Conservation (phyloP, 2,888 invertebrate species). For the Hyppa rectilinea region DNA sequence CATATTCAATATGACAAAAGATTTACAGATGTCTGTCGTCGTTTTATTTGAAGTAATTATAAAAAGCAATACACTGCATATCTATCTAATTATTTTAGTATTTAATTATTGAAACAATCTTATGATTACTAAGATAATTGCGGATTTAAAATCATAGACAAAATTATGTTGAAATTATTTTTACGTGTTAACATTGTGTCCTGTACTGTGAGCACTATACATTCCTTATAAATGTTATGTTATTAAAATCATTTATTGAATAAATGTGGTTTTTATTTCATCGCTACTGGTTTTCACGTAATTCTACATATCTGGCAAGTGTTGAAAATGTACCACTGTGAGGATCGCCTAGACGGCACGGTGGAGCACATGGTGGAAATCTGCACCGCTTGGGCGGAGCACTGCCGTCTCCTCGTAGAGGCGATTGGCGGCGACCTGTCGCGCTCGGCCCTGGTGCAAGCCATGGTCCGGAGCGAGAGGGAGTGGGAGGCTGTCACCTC, state of each 20-base stretch:
- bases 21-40: conserved; percentile 31
- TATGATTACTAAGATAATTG: conserved; percentile 50
- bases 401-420: too few relatives aligned
- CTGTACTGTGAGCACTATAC: conserved; percentile 58
- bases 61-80: conserved; percentile 65
- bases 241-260: conserved; percentile 65
- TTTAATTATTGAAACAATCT: conserved; percentile 42
- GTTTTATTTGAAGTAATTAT: conserved; percentile 47
- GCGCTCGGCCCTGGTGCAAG: too few relatives aligned
- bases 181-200: conserved; percentile 43
- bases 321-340: too few relatives aligned
- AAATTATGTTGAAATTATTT: conserved; percentile 45
- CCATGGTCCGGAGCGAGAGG: too few relatives aligned
- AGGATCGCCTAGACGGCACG: too few relatives aligned
- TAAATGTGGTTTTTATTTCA: conserved; percentile 17
- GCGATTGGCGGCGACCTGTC: too few relatives aligned
- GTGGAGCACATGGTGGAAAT: too few relatives aligned
- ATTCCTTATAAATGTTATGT: conserved; percentile 63
- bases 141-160: conserved; percentile 47
- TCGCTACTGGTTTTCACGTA: neutral
- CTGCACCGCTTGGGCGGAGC: too few relatives aligned
- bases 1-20: conserved; percentile 34
- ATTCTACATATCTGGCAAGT: too few relatives aligned
- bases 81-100: conserved; percentile 59
- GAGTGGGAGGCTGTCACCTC: too few relatives aligned